Conservation (phyloP, 2,113 vertebrate species). For the Dromas ardeola region DNA sequence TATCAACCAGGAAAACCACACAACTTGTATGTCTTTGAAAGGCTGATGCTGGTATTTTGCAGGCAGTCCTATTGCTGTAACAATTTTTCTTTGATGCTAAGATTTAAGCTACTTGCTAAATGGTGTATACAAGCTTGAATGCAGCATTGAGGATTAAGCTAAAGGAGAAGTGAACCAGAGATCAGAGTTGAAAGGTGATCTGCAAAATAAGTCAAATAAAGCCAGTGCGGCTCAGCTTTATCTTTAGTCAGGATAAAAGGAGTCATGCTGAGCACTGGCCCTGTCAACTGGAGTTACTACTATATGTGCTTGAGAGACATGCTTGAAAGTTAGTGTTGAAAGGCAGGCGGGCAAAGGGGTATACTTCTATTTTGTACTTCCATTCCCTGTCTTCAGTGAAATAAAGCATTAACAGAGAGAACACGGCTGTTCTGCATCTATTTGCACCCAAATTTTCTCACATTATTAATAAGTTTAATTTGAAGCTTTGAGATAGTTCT, state of each 20-base stretch:
- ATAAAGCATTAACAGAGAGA: neutral
- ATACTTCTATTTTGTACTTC: neutral
- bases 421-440: neutral
- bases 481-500: neutral
- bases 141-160: neutral
- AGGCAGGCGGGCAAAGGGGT: neutral
- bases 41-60: neutral
- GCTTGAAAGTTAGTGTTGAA: neutral
- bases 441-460: neutral
- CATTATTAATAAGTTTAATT: neutral
- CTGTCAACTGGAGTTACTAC: accelerated
- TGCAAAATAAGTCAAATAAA: neutral
- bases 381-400: neutral
- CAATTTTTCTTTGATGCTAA: neutral
- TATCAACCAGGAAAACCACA: neutral
- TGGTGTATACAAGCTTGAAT: accelerated
- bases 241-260: neutral
- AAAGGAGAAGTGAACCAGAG: neutral
- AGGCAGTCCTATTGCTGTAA: neutral
- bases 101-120: neutral
- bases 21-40: neutral
- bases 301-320: accelerated
- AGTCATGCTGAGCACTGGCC: neutral
- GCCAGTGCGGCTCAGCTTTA: neutral
- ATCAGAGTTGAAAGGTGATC: neutral